These are phyloP conservation scores for Adelges cooleyi DNA, from an alignment of 1,140 invertebrate species.

Conservation along the genomic window DNA sequence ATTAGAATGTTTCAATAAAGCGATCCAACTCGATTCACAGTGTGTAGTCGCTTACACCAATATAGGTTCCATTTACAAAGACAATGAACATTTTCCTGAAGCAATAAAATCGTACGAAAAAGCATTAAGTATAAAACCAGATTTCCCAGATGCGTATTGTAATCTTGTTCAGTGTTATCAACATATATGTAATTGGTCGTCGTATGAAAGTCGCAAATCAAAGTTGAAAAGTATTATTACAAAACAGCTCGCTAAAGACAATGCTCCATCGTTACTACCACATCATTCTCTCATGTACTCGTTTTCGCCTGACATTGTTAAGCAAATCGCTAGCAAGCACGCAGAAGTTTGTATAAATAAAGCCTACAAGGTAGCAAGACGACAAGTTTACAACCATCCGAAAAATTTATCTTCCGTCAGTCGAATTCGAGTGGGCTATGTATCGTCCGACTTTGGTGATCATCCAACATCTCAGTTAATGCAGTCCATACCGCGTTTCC, in stretches of 20 bases:
- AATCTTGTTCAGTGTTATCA: slow-evolving; percentile 97
- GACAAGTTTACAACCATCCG: slow-evolving; percentile 62
- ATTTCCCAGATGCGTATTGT: slow-evolving; percentile 98
- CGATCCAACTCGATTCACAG: slow-evolving; percentile 95
- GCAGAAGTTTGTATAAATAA: slow-evolving; percentile 95
- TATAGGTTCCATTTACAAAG: slow-evolving; percentile 97
- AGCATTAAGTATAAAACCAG: slow-evolving; percentile 94
- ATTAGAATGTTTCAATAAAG: slow-evolving; percentile 89
- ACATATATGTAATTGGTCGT: slow-evolving; percentile 98
- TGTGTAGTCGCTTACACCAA: slow-evolving; percentile 98
- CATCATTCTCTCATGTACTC: slow-evolving; percentile 99
- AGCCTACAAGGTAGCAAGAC: slow-evolving; percentile 76
- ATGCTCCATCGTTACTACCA: slow-evolving; percentile 93
- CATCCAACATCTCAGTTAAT: slow-evolving; percentile 98
- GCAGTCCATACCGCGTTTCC: slow-evolving; percentile 97
- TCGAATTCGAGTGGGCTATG: slow-evolving; percentile 86
- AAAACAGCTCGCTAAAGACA: slow-evolving; percentile 88
- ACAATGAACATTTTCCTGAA: slow-evolving; percentile 96
- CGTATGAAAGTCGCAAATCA: slow-evolving; percentile 91
- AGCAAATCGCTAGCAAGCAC: slow-evolving; percentile 88
- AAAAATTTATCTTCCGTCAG: slow-evolving; percentile 46
- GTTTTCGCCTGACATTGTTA: slow-evolving; percentile 81
- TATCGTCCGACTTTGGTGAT: slow-evolving; percentile 98
- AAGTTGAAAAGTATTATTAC: slow-evolving; percentile 89
- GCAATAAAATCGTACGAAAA: slow-evolving; percentile 92